Evolutionary conservation across 1,140 invertebrate species (phyloP).

Genomic region (Trichonephila clavata): DNA sequence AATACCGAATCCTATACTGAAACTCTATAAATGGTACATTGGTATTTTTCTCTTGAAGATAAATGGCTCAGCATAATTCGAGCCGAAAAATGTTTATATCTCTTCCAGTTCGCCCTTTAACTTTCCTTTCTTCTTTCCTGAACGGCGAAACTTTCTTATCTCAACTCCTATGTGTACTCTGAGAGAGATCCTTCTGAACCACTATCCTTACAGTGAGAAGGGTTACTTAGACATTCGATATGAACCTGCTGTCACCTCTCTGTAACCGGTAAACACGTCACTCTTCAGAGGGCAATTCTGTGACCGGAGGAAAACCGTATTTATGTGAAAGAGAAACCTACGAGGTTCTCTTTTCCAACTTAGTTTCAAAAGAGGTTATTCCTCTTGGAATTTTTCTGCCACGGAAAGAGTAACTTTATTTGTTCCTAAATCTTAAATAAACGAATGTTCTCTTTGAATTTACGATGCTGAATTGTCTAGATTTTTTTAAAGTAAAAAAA

Average conservation of each 20-base stretch:
- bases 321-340: not conserved
- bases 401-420: not conserved
- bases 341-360: not conserved
- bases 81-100: constrained; percentile 55
- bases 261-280: constrained; percentile 38
- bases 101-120: constrained; percentile 20
- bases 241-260: not conserved
- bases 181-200: not conserved
- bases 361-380: not conserved
- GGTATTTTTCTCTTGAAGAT: constrained; percentile 38
- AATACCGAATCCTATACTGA: not conserved
- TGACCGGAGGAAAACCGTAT: not conserved
- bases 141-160: constrained; percentile 65
- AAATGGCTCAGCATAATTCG: constrained; percentile 50
- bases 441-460: too few relatives aligned
- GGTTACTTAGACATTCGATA: constrained; percentile 45
- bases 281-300: constrained; percentile 12
- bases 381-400: not conserved
- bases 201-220: not conserved
- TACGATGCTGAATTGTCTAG: too few relatives aligned
- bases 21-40: not conserved
- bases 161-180: not conserved
- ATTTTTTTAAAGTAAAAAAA: too few relatives aligned
- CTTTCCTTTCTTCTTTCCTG: constrained; percentile 19
- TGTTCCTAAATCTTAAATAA: too few relatives aligned